Percentiles rank a stretch among this genome's conserved stretches.
These are phyloP conservation scores for Invenusta paracnida DNA, from an alignment of 2,888 invertebrate species.

Conservation along the genomic window DNA sequence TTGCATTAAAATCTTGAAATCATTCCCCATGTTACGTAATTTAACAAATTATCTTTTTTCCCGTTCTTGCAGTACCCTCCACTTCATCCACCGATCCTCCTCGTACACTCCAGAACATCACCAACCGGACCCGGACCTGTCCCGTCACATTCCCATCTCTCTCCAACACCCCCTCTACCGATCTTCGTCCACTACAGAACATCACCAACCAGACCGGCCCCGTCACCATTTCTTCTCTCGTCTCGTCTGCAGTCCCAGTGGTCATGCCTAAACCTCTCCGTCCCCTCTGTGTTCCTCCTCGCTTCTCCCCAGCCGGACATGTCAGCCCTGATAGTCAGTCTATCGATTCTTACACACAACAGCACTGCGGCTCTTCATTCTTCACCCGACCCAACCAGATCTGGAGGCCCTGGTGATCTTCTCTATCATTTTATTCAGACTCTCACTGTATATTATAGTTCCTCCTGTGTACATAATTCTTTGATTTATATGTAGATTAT, in stretches of 20 bases:
- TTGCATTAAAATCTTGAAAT: too few species aligned
- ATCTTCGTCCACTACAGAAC: not conserved
- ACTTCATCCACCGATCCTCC: too few species aligned
- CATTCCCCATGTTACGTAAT: too few species aligned
- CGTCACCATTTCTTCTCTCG: not conserved
- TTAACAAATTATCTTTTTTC: too few species aligned
- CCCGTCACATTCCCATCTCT: not conserved
- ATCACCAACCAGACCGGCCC: not conserved
- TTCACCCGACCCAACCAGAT: not conserved
- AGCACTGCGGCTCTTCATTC: too few species aligned
- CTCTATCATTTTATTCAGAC: too few species aligned
- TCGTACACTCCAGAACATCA: not conserved
- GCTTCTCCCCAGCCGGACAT: not conserved
- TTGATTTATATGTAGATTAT: too few species aligned
- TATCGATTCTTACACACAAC: too few species aligned
- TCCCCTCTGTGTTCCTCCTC: not conserved
- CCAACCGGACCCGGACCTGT: not conserved
- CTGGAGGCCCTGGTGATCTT: not conserved
- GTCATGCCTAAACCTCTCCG: not conserved
- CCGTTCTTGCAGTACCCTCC: too few species aligned
- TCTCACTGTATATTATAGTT: too few species aligned
- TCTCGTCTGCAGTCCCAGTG: not conserved
- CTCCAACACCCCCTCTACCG: not conserved
- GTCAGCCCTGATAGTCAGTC: not conserved
- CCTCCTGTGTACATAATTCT: too few species aligned